phyloP scores from a whole-genome alignment of 2,888 invertebrate species.

The Priocnemis perturbator region DNA sequence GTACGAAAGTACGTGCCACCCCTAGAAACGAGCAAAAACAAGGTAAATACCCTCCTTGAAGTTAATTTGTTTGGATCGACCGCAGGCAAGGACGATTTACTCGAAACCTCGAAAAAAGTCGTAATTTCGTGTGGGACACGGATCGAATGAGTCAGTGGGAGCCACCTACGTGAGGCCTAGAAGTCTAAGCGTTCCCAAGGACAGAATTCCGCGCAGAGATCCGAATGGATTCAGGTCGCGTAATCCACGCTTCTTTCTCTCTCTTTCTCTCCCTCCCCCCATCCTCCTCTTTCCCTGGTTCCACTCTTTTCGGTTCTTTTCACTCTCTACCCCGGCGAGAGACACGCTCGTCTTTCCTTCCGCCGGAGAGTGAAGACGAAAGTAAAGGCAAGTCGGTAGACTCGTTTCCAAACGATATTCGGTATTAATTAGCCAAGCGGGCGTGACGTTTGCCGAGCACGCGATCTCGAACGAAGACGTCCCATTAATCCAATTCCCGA shows the following conservation, averaged over 20 bases:
- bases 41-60: no score
- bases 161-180: slow-evolving; percentile 38
- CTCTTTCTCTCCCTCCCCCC: neutral
- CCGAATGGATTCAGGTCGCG: neutral
- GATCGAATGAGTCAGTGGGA: slow-evolving; percentile 45
- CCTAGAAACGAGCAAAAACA: no score
- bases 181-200: slow-evolving; percentile 32
- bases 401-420: no score
- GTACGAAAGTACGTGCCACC: no score
- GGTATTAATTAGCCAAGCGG: neutral
- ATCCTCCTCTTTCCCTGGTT: neutral
- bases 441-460: neutral
- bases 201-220: slow-evolving; percentile 5
- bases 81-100: neutral
- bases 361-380: no score
- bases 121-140: slow-evolving; percentile 37
- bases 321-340: no score
- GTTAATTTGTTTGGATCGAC: neutral
- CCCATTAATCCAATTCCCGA: slow-evolving; percentile 2
- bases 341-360: no score
- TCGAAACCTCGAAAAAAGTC: neutral
- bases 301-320: neutral
- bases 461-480: neutral
- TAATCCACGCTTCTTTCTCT: no score
- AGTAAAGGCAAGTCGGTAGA: no score